A percentile compares a stretch with the other conserved stretches of the same genome.
Conservation (phyloP, 2,888 invertebrate genomes). For the Plutella xylostella region DNA sequence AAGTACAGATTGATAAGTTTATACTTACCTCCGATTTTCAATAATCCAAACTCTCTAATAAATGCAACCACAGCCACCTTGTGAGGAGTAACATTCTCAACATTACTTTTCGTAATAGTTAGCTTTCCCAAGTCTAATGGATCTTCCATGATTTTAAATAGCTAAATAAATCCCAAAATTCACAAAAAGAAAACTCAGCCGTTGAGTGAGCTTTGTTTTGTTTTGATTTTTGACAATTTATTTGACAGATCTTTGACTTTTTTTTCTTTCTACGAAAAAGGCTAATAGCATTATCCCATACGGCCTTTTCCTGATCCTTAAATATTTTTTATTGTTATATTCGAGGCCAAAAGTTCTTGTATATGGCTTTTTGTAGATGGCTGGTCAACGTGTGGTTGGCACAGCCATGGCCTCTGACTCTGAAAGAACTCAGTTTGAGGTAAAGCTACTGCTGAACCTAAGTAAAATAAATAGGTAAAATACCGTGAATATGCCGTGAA, state of each 20-base stretch:
- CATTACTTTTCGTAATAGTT: slow-evolving; percentile 49
- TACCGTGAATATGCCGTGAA: too few relatives aligned
- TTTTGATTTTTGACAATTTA: background rate
- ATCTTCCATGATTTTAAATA: slow-evolving; percentile 26
- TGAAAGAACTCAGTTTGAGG: too few relatives aligned
- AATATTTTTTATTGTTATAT: too few relatives aligned
- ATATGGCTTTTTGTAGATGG: too few relatives aligned
- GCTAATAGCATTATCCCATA: too few relatives aligned
- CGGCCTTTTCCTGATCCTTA: too few relatives aligned
- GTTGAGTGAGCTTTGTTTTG: background rate
- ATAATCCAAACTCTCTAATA: slow-evolving; percentile 79
- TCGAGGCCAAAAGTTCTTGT: too few relatives aligned
- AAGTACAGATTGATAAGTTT: background rate
- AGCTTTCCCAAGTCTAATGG: slow-evolving; percentile 49
- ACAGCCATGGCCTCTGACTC: too few relatives aligned
- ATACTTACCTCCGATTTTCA: slow-evolving; percentile 60
- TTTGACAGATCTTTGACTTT: background rate
- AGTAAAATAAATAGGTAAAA: too few relatives aligned
- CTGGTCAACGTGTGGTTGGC: too few relatives aligned
- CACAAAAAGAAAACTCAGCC: background rate
- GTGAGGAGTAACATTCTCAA: slow-evolving; percentile 81
- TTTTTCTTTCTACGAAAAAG: too few relatives aligned
- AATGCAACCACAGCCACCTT: slow-evolving; percentile 83
- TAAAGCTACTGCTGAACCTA: too few relatives aligned
- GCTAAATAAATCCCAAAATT: background rate